These are phyloP conservation scores for Diogma glabrata DNA, from an alignment of 2,888 invertebrate species.

Conservation along the genomic window DNA sequence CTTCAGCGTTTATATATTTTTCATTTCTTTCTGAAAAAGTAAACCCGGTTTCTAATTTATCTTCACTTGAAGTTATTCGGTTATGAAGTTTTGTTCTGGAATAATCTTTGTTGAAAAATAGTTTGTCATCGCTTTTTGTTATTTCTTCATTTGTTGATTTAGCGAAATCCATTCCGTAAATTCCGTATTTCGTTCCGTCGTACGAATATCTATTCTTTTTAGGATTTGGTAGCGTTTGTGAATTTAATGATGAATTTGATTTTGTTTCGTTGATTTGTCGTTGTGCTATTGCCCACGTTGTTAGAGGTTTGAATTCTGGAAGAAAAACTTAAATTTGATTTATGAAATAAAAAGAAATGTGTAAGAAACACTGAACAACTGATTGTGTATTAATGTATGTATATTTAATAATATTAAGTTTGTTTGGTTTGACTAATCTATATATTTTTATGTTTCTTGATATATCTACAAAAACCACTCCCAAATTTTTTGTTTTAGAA, in stretches of 20 bases:
- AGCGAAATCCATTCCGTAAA: too few species aligned
- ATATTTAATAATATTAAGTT: too few species aligned
- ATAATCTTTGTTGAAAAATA: not conserved
- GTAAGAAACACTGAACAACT: too few species aligned
- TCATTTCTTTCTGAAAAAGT: not conserved
- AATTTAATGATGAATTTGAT: not conserved
- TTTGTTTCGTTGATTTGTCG: not conserved
- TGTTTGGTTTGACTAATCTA: too few species aligned
- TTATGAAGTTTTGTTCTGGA: not conserved
- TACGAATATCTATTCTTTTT: not conserved
- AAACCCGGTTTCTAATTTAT: not conserved
- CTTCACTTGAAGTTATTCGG: not conserved
- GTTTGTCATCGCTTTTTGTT: not conserved
- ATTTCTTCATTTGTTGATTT: not conserved
- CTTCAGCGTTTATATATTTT: not conserved
- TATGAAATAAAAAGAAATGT: not conserved
- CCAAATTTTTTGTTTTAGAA: too few species aligned
- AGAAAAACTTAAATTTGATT: not conserved
- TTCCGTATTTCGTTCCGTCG: too few species aligned
- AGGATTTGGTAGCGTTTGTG: not conserved
- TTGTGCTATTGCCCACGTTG: slow-evolving; percentile 1
- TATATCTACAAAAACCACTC: too few species aligned
- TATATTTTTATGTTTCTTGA: too few species aligned
- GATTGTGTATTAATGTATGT: too few species aligned
- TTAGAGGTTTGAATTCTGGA: slow-evolving; percentile 3